Conservation (phyloP, 2,113 vertebrate genomes). For the Pygoscelis antarcticus region DNA sequence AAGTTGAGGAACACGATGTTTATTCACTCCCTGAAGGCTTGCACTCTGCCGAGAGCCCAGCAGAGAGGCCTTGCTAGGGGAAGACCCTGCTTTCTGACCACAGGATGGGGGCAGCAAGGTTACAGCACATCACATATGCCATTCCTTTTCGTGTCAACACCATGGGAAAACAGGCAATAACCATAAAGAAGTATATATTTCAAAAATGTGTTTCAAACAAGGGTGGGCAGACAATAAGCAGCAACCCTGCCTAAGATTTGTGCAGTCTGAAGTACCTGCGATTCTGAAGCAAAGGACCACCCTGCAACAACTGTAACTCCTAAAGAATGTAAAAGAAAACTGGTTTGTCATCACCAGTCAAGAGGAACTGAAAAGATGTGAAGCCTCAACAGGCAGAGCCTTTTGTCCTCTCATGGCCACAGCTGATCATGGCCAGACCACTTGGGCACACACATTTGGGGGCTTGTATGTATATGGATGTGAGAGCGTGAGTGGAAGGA, state of each 20-base stretch:
- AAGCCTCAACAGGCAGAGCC: background rate
- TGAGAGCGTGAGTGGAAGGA: background rate
- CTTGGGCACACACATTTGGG: accelerated
- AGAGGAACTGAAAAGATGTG: background rate
- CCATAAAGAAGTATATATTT: background rate
- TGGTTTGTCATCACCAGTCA: background rate
- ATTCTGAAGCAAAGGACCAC: background rate
- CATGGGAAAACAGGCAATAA: background rate
- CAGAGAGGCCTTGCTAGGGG: background rate
- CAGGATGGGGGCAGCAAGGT: background rate
- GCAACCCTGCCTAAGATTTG: background rate
- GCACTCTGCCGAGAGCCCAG: background rate
- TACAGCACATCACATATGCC: background rate
- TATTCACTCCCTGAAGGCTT: background rate
- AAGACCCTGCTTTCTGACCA: background rate
- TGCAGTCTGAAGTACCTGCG: background rate
- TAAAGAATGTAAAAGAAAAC: background rate
- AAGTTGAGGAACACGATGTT: background rate
- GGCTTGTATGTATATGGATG: background rate
- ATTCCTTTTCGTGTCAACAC: background rate
- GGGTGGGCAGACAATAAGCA: background rate
- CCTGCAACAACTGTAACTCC: background rate
- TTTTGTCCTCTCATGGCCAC: background rate
- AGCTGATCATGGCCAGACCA: background rate
- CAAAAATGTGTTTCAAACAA: background rate